phyloP scores from a whole-genome alignment of 2,797 vertebrate genomes.

The Falco naumanni region DNA sequence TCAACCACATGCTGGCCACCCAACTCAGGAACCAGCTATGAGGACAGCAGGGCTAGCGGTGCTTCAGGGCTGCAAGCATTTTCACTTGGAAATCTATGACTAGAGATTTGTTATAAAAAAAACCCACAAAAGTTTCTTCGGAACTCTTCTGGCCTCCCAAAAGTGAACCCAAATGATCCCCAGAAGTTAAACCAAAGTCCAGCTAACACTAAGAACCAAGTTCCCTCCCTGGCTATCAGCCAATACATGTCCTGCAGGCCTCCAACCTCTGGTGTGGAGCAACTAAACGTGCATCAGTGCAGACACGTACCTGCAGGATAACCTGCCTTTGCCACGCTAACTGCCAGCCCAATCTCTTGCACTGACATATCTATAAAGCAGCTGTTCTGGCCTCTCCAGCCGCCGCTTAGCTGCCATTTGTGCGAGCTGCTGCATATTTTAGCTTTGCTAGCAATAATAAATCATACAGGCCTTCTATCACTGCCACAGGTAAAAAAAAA shows the following conservation, averaged over 20 bases:
- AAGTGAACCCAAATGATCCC: background rate
- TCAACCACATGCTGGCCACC: background rate
- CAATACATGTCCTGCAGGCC: background rate
- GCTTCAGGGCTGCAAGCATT: background rate
- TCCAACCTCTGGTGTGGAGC: background rate
- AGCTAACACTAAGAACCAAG: background rate
- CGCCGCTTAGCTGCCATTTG: background rate
- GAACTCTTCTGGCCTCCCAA: background rate
- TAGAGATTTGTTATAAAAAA: background rate
- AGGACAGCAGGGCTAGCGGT: background rate
- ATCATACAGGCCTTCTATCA: background rate
- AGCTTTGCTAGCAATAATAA: background rate
- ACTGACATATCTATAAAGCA: background rate
- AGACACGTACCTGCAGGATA: background rate
- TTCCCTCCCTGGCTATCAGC: background rate
- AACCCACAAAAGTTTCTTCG: background rate
- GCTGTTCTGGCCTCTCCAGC: background rate
- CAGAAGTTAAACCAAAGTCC: background rate
- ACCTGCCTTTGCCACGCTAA: background rate
- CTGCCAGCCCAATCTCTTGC: background rate
- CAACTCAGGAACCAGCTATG: background rate
- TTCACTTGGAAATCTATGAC: background rate
- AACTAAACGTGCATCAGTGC: background rate
- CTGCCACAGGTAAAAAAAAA: background rate
- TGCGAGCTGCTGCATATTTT: background rate